Conservation (phyloP, 2,888 invertebrate species). For the Gymnoscelis rufifasciata region DNA sequence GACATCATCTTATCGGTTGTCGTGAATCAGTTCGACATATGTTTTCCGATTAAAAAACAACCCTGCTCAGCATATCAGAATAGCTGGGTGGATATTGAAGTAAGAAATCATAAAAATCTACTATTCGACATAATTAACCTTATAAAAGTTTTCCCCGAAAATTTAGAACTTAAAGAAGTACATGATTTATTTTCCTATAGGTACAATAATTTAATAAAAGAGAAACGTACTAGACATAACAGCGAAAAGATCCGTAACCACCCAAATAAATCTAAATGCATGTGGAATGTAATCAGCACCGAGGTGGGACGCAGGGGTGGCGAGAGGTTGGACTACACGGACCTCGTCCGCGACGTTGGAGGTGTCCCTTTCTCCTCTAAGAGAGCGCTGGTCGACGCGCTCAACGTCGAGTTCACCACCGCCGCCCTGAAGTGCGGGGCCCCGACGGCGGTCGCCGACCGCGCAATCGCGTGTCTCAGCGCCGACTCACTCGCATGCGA, state of each 20-base stretch:
- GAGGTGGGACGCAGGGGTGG: neutral
- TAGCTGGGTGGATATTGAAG: neutral
- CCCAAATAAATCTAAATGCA: slow-evolving; percentile 7
- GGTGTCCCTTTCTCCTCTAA: no score
- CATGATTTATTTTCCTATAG: neutral
- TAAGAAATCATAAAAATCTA: neutral
- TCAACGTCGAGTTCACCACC: no score
- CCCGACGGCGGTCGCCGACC: no score
- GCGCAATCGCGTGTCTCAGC: no score
- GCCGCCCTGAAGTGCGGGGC: no score
- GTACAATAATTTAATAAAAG: neutral
- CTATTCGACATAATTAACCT: neutral
- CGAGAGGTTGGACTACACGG: neutral
- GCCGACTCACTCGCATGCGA: no score
- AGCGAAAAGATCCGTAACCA: neutral
- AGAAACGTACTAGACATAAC: neutral
- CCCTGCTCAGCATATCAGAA: neutral
- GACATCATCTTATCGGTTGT: neutral
- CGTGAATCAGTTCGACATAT: slow-evolving; percentile 3
- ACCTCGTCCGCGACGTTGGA: no score
- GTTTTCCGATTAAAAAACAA: slow-evolving; percentile 6
- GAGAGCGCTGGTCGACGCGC: no score
- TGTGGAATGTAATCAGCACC: slow-evolving; percentile 4
- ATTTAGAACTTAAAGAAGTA: neutral
- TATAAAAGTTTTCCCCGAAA: neutral